Base-by-base conservation (phyloP, 92 coral and sea anemone genomes). In the Bergia puertoricense region DNA sequence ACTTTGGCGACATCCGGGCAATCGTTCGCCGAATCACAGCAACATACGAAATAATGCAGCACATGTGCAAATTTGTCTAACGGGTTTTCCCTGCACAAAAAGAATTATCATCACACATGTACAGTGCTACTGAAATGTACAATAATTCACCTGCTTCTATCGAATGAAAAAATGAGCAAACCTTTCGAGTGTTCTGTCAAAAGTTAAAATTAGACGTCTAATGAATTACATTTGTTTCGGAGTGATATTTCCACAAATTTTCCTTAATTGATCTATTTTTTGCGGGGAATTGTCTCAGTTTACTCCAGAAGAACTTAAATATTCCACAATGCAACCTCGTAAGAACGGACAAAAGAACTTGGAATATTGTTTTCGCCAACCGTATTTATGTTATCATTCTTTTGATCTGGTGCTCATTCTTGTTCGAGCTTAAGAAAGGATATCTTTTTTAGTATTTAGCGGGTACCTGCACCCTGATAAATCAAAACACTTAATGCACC, bases 31-130 rank as follows among this genome's bases (percentile, higher is more conserved):
- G n/a, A n/a, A 43, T 18, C 10, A 43, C 48, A 18, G 6, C 8
- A 20, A 77, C 81, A 16, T 9, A 45, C 56, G 80, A 76, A 44
- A 45, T 45, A 59, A 45, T 77, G 76, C 43, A 51, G 43, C 18
- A 37, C 51, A 20, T 77, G 81, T 15, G 43, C 77, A 73, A 14
- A 1, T 10, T 22, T 41, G 38, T n/a, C 15, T 13, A 23, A 30
- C 16, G 85, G 85, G 85, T 81, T 81, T 81, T 62, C 85, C 85
- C 85, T 81, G 38, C 74, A 81, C 45, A 57, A 81, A 39, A 36
- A 41, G 7, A 62, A 56, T 2, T 15, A 62, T 8, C 22, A 42
- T 15, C 85, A 62, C 43, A 62, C 56, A 48, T 46, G 38, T 41
- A 45, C 54, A 77, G 41, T 45, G 51, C 44, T 54, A 42, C 5